These are phyloP conservation scores for Neolamprologus variostigma DNA, from an alignment of 2,113 vertebrate species.

Conservation along the genomic window DNA sequence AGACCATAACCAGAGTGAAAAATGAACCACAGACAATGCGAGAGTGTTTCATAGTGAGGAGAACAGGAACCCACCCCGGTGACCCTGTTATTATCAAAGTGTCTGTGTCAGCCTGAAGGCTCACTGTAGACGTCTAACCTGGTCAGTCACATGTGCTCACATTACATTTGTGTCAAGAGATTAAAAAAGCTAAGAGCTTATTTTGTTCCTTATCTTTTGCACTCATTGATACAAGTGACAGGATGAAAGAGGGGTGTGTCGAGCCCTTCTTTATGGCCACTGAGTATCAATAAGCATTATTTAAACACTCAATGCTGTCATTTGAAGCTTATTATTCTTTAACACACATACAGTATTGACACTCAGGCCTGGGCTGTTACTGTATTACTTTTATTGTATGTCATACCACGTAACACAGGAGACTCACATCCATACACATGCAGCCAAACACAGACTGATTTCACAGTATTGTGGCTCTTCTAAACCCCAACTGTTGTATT, in stretches of 20 bases:
- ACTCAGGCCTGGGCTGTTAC: not conserved
- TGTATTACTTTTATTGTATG: not conserved
- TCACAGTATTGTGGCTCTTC: no score
- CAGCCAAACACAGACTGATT: not conserved
- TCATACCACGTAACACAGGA: not conserved
- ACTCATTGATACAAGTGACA: not conserved
- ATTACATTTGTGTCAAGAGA: not conserved
- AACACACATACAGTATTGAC: not conserved
- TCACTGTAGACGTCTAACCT: not conserved
- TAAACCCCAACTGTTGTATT: not conserved
- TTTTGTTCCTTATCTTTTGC: accelerated
- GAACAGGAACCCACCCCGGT: not conserved
- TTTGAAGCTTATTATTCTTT: not conserved
- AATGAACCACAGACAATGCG: not conserved
- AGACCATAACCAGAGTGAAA: not conserved
- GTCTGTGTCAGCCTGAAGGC: not conserved
- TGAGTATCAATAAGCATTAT: not conserved
- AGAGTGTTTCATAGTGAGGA: not conserved
- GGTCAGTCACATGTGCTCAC: not conserved
- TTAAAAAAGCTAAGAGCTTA: not conserved
- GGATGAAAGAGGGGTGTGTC: not conserved
- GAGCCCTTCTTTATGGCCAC: not conserved
- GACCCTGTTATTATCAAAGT: not conserved
- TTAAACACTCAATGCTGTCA: not conserved
- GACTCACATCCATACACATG: not conserved